phyloP scores from a whole-genome alignment of 64 coral and sea anemone species.

The Anthopleura sola region DNA sequence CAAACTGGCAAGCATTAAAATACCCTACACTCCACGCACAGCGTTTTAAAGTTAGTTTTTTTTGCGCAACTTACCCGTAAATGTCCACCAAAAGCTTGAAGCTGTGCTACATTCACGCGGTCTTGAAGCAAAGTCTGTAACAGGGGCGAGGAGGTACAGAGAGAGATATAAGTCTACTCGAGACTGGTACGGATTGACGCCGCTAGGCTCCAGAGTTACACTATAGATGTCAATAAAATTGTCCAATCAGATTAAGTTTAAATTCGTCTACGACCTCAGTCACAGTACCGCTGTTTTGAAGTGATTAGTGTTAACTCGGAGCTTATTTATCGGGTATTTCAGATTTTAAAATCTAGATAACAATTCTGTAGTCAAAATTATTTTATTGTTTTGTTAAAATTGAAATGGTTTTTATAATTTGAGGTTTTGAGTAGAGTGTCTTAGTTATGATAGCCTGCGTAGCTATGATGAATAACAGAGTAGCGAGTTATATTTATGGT shows the following conservation, averaged over 20 bases:
- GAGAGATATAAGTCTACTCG: background rate
- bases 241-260: background rate
- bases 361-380: no score
- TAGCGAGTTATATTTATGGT: background rate
- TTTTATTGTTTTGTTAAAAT: no score
- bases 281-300: background rate
- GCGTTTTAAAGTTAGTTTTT: background rate
- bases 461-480: no score
- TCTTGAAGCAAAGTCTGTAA: background rate
- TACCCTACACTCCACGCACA: background rate
- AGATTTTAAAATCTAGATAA: no score
- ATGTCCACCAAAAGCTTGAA: background rate
- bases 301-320: no score
- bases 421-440: no score
- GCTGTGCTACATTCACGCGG: background rate
- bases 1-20: background rate
- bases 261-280: background rate
- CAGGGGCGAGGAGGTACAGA: background rate
- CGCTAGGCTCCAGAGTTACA: background rate
- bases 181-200: conserved; percentile 1
- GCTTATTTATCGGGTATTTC: no score
- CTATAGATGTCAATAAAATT: background rate
- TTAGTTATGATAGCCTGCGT: no score
- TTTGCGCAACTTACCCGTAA: background rate
- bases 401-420: no score